Evolutionary conservation across 2,888 invertebrate species (phyloP), one percentile per base, ranked within the genome.

Genomic region (Megamerina dolium): DNA sequence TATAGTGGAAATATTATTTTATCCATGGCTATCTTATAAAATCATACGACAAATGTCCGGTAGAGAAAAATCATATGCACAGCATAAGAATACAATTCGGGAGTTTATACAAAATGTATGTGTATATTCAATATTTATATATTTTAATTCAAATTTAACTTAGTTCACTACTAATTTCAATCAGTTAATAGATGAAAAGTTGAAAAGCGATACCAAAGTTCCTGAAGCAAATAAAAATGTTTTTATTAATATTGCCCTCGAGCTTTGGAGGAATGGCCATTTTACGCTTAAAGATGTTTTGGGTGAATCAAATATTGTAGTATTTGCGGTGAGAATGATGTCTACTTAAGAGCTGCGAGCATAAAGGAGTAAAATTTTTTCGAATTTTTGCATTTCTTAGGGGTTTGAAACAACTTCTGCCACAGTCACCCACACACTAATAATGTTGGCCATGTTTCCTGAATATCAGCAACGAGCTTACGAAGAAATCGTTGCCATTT

Each of bases 361-460:
- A n/a, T n/a, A n/a, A n/a, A n/a, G n/a, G n/a, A n/a, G n/a, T n/a
- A n/a, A n/a, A n/a, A n/a, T n/a, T n/a, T n/a, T n/a, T n/a, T n/a
- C n/a, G n/a, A n/a, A n/a, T n/a, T n/a, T n/a, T n/a, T n/a, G n/a
- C n/a, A n/a, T n/a, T n/a, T 27, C 31, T 2, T 31, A 60, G 60
- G 68, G 69, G 1, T 68, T 68, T 37, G 70, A 70, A 50, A 70
- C 70, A 2, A 64, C 70, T 3, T 59, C 70, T 2, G 65, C 63
- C 34, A 63, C 66, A 0, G 50, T 68, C 1, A 48, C 52, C 5
- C 60, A 63, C 34, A 53, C 54, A 0, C 38, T 68, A 3, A 59
- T 68, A 41, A 14, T 66, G 12, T 49, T 68, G 4, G 56, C 68
- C 10, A 66, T 68, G 63, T 63, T 61, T 50, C 65, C 66, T 3